Evolutionary conservation across 1,140 invertebrate genomes (phyloP), one percentile per base, ranked within the genome.

Genomic region (Dendroctonus valens): DNA sequence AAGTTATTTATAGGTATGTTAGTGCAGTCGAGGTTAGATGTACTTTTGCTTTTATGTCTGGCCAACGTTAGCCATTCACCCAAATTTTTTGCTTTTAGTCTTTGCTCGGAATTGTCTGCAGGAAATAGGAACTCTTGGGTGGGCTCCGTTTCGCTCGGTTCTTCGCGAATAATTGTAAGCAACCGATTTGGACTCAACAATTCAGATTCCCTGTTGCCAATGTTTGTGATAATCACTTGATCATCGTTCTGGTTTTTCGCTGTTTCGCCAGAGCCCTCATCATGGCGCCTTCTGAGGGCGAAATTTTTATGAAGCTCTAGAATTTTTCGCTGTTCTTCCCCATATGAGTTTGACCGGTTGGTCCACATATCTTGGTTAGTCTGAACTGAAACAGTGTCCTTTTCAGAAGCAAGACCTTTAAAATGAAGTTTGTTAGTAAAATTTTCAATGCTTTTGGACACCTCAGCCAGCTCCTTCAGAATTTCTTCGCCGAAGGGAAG

Each of bases 231-330:
- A 38, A 9, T 80, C 60, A 72, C 73, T 65, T 75, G 74, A 70
- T 74, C 75, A 61, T 76, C 57, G n/a, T 61, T 52, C n/a, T n/a
- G n/a, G 50, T 65, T 65, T 37, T 49, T 61, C 2, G 26, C 3
- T 12, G 12, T 7, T 26, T 39, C 46, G 4, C 26, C 11, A 12
- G 7, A 41, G 37, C 46, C 64, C 12, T 85, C 83, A 69, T 84
- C 81, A 71, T 86, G 87, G 7, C 81, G 82, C 57, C 83, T 81
- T 37, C 87, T 79, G 65, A 89, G 83, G 2, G 87, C 70, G 72
- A 85, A 89, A 72, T 90, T 90, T 44, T 80, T 81, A 71, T 90
- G 87, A 42, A 87, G 82, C 69, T 90, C 86, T 9, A 89, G 76
- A 44, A 90, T 76, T 62, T 85, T 83, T 70, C 85, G 85, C 0